Percentiles rank a stretch among this genome's conserved stretches.
Conservation (phyloP, 2,797 vertebrate genomes). For the Tragopan temminckii region DNA sequence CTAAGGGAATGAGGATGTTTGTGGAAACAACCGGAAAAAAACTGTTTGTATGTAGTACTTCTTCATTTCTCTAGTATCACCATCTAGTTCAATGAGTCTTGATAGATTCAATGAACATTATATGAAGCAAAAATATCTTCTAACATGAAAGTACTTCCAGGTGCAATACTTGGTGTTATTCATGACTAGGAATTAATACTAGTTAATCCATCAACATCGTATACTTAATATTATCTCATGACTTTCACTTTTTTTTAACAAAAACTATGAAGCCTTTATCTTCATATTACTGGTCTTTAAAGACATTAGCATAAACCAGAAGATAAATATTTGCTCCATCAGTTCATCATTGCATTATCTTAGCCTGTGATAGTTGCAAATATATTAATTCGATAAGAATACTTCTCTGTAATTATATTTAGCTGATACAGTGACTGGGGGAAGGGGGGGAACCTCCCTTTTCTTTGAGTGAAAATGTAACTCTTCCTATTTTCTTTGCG, state of each 20-base stretch:
- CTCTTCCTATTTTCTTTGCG: neutral
- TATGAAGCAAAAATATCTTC: conserved; percentile 5
- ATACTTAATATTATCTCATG: conserved; percentile 21
- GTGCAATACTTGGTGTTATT: conserved; percentile 7
- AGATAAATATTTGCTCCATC: conserved; percentile 7
- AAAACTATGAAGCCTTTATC: conserved; percentile 23
- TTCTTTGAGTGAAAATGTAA: neutral
- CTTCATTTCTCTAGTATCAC: neutral
- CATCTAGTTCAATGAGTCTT: neutral
- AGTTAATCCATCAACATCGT: conserved; percentile 42
- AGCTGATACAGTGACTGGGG: neutral
- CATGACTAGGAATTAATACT: conserved; percentile 43
- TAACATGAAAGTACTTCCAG: neutral
- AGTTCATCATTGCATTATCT: neutral
- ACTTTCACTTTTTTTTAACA: conserved; percentile 19
- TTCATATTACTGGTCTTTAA: conserved; percentile 16
- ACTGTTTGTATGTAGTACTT: neutral
- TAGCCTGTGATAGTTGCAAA: neutral
- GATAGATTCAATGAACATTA: neutral
- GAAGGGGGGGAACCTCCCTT: neutral
- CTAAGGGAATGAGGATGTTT: neutral
- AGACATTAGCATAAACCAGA: conserved; percentile 49
- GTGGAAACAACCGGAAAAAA: neutral
- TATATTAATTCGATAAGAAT: neutral
- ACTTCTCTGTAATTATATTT: neutral